Conservation (phyloP, 1,140 invertebrate species). For the Eumeta japonica region DNA sequence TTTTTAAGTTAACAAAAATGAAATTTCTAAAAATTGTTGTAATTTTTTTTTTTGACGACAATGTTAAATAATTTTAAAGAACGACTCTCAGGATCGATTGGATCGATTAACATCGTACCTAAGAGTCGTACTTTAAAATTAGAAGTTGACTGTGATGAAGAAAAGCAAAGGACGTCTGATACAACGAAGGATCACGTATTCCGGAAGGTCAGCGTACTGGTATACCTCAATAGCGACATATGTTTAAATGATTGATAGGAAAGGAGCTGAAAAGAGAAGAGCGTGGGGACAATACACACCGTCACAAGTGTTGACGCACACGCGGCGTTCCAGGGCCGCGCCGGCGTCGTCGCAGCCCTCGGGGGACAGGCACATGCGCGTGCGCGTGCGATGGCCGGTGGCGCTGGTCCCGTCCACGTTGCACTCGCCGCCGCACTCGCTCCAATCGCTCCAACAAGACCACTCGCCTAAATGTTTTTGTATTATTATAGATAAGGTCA, state of each 20-base stretch:
- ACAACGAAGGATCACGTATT: conserved; percentile 61
- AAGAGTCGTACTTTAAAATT: too few species aligned
- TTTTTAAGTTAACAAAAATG: too few species aligned
- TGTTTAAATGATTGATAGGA: background rate
- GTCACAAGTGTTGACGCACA: conserved; percentile 59
- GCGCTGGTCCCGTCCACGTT: conserved; percentile 71
- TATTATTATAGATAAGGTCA: background rate
- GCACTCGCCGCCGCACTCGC: conserved; percentile 75
- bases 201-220: conserved; percentile 27
- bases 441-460: conserved; percentile 88
- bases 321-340: conserved; percentile 46
- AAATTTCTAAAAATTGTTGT: too few species aligned
- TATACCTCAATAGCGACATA: background rate
- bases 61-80: too few species aligned
- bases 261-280: background rate
- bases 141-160: background rate
- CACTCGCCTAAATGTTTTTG: conserved; percentile 71
- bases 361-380: conserved; percentile 62
- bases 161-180: conserved; percentile 59
- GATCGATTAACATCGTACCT: too few species aligned
- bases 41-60: too few species aligned
- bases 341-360: conserved; percentile 43
- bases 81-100: too few species aligned
- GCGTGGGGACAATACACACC: too few species aligned
- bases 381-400: conserved; percentile 78